A percentile compares a stretch with the other conserved stretches of the same genome.
phyloP scores from a whole-genome alignment of 2,797 vertebrate species.

The Gymnopithys bicolor region DNA sequence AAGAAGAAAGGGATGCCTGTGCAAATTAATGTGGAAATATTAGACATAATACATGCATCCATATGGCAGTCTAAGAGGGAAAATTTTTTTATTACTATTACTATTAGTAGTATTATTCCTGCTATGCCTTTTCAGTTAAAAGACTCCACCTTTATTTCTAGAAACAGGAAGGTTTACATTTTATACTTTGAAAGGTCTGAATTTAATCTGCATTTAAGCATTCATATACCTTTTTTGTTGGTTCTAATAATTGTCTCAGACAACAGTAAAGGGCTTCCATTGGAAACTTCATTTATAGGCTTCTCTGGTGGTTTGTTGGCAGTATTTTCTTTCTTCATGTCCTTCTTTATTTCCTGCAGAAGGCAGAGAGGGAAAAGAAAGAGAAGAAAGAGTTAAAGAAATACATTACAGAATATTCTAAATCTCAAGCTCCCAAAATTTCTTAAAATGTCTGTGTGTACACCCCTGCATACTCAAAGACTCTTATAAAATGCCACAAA shows the following conservation, averaged over 20 bases:
- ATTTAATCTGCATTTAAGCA: neutral
- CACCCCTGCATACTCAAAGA: neutral
- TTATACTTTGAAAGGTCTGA: neutral
- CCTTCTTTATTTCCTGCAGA: constrained; percentile 92
- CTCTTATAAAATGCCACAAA: neutral
- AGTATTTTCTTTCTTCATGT: constrained; percentile 88
- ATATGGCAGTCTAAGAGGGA: neutral
- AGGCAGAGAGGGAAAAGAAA: constrained; percentile 14
- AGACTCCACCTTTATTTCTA: neutral
- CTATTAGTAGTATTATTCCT: neutral
- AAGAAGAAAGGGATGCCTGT: neutral
- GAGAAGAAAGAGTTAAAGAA: neutral
- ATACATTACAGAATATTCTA: constrained; percentile 11
- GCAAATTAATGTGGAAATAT: constrained; percentile 7
- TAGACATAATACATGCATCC: neutral
- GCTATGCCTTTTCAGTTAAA: neutral
- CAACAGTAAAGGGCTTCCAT: constrained; percentile 88
- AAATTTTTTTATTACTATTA: neutral
- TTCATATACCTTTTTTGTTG: constrained; percentile 85
- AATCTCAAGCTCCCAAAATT: constrained; percentile 10
- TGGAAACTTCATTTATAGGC: constrained; percentile 86
- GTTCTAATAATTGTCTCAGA: constrained; percentile 87
- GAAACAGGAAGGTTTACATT: neutral
- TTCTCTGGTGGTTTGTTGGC: constrained; percentile 81
- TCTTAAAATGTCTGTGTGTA: neutral